Evolutionary conservation across 2,797 vertebrate genomes (phyloP).

Genomic region (Artibeus jamaicensis): DNA sequence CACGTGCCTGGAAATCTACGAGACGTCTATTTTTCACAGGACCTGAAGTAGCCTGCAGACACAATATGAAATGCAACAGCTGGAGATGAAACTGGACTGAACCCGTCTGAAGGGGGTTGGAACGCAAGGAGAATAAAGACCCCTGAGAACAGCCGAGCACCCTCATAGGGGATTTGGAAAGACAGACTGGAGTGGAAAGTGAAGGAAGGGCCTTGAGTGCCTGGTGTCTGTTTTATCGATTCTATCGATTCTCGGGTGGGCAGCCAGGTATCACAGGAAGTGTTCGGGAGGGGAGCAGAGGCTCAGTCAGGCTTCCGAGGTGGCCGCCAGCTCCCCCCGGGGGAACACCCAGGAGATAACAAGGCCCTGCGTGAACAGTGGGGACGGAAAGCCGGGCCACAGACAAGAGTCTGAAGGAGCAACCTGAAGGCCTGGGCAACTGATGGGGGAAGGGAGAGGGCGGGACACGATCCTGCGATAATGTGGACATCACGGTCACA

Average conservation of each 20-base stretch:
- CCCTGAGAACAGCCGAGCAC: neutral
- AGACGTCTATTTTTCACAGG: neutral
- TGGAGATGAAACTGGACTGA: neutral
- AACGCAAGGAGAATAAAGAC: neutral
- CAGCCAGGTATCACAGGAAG: neutral
- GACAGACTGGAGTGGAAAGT: neutral
- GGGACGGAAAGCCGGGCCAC: neutral
- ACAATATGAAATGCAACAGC: neutral
- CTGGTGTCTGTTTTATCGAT: neutral
- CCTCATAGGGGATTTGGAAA: neutral
- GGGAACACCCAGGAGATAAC: neutral
- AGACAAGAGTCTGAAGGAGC: neutral
- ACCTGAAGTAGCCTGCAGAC: neutral
- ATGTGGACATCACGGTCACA: fast-evolving
- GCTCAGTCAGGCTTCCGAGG: neutral
- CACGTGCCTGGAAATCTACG: neutral
- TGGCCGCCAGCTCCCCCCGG: neutral
- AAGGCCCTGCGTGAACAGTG: neutral
- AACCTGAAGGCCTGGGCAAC: neutral
- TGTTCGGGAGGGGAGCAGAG: neutral
- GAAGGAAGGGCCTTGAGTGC: neutral
- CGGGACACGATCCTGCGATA: neutral
- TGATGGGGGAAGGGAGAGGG: neutral
- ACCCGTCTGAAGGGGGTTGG: neutral
- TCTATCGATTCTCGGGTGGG: neutral